A percentile compares a stretch with the other conserved stretches of the same genome.
These are phyloP conservation scores for Aphodius granarius DNA, from an alignment of 2,888 invertebrate species.

Conservation along the genomic window DNA sequence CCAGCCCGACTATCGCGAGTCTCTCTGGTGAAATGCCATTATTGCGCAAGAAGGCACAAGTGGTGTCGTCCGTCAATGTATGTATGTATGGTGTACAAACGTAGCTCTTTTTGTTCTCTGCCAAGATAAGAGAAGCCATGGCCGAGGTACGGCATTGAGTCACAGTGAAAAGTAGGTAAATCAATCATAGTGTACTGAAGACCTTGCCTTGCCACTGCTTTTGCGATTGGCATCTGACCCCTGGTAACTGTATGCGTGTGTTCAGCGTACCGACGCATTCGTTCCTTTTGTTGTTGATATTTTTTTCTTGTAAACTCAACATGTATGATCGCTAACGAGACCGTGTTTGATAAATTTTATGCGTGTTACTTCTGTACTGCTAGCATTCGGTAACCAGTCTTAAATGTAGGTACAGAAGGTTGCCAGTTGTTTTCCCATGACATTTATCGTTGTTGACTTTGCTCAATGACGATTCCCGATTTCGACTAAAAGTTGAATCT, in stretches of 20 bases:
- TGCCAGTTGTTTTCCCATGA: background rate
- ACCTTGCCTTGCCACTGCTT: background rate
- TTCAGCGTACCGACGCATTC: background rate
- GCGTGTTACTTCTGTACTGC: background rate
- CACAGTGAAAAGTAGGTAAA: slow-evolving; percentile 3
- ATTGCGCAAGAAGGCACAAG: background rate
- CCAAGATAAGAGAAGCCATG: background rate
- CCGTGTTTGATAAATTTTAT: background rate
- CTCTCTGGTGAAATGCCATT: background rate
- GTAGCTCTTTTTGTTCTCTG: background rate
- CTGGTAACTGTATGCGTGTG: background rate
- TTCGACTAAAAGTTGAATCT: too few relatives aligned
- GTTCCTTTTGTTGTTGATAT: background rate
- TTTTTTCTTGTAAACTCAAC: background rate
- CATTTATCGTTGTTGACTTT: background rate
- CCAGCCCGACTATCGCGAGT: background rate
- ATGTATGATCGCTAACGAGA: background rate
- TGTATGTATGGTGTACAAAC: background rate
- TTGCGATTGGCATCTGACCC: background rate
- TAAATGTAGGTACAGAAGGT: background rate
- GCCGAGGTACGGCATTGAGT: background rate
- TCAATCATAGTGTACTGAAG: background rate
- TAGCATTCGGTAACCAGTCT: background rate
- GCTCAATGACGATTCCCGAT: too few relatives aligned
- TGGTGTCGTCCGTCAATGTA: background rate